Conservation (phyloP, 2,113 vertebrate genomes). For the Oryzias woworae region DNA sequence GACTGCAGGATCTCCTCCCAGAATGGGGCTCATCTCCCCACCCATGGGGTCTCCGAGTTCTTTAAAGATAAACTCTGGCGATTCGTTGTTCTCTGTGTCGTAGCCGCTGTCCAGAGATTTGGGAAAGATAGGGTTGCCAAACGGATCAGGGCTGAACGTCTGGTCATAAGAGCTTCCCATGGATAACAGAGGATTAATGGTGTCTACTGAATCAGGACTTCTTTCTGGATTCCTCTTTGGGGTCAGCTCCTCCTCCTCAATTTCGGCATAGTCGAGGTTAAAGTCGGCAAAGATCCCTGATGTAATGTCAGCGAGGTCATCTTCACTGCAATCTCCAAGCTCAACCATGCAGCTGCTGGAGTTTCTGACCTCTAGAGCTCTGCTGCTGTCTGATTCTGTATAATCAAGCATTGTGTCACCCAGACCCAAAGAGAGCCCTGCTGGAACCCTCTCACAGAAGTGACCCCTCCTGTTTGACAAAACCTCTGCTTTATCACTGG, state of each 20-base stretch:
- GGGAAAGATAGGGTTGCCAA: constrained; percentile 75
- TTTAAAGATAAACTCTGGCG: constrained; percentile 90
- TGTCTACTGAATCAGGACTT: constrained; percentile 79
- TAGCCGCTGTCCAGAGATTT: constrained; percentile 94
- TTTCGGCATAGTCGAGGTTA: constrained; percentile 78
- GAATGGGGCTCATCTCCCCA: constrained; percentile 42
- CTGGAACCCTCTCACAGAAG: constrained; percentile 49
- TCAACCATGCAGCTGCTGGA: constrained; percentile 72
- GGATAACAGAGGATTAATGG: constrained; percentile 81
- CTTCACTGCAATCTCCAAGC: constrained; percentile 77
- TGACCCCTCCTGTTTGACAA: constrained; percentile 40
- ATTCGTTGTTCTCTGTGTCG: constrained; percentile 96
- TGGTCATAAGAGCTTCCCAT: constrained; percentile 77
- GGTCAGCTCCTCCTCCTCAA: constrained; percentile 60
- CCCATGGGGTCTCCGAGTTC: constrained; percentile 79
- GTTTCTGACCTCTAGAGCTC: constrained; percentile 60
- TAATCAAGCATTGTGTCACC: constrained; percentile 51
- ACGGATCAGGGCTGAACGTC: constrained; percentile 79
- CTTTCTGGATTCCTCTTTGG: constrained; percentile 81
- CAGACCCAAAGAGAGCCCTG: constrained; percentile 27
- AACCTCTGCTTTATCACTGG: constrained; percentile 23
- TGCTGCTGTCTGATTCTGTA: constrained; percentile 48
- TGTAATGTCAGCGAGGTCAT: constrained; percentile 80
- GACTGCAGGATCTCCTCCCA: constrained; percentile 58
- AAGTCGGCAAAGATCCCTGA: constrained; percentile 81